These are phyloP conservation scores for Cepphus grylle DNA, from an alignment of 2,113 vertebrate species.

Conservation along the genomic window DNA sequence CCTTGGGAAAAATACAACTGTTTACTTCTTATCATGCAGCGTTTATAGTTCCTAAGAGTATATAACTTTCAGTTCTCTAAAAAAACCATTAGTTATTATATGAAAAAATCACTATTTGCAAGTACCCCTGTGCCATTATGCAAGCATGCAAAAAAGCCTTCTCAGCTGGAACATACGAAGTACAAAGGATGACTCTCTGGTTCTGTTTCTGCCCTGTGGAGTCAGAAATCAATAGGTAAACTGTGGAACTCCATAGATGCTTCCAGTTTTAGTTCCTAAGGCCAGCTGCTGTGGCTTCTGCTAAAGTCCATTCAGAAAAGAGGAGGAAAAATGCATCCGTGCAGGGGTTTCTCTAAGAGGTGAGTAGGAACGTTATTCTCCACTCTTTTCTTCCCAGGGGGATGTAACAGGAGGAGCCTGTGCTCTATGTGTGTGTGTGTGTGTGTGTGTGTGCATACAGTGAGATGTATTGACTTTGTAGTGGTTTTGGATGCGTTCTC, in stretches of 20 bases:
- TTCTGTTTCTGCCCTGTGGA: background rate
- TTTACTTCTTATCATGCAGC: background rate
- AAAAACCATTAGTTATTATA: background rate
- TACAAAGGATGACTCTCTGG: background rate
- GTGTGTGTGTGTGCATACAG: background rate
- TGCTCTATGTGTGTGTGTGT: background rate
- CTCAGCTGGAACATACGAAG: background rate
- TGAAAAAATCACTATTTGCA: background rate
- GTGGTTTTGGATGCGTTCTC: background rate
- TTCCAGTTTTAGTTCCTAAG: background rate
- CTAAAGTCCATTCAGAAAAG: background rate
- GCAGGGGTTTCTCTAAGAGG: background rate
- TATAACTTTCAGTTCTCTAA: background rate
- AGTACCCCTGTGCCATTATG: background rate
- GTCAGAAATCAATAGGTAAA: background rate
- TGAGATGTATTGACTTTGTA: background rate
- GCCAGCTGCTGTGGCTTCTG: background rate
- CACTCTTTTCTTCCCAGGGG: background rate
- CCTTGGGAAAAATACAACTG: background rate
- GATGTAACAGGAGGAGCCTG: background rate
- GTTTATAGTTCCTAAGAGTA: background rate
- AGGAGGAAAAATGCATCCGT: background rate
- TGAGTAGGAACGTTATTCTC: background rate
- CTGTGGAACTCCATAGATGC: background rate
- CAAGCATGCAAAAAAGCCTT: background rate